Conservation (phyloP, 2,797 vertebrate species). For the Danio albolineatus region DNA sequence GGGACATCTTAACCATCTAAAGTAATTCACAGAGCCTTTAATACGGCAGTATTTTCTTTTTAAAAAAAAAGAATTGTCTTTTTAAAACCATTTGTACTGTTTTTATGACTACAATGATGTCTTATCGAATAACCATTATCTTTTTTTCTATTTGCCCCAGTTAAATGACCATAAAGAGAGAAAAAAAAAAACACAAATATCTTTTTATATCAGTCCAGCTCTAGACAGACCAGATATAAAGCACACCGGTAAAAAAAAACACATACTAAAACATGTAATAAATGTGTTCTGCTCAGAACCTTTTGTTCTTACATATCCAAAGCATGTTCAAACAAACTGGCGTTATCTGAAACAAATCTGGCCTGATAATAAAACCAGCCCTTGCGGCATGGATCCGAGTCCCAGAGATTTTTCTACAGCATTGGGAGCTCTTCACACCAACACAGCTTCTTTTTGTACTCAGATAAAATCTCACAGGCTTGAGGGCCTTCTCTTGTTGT, state of each 20-base stretch:
- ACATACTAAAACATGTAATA: background rate
- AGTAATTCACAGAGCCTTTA: background rate
- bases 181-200: background rate
- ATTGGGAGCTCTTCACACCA: constrained; percentile 55
- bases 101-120: constrained; percentile 5
- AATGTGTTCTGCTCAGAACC: background rate
- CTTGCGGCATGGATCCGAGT: constrained; percentile 59
- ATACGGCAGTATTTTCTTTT: constrained; percentile 1
- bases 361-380: constrained; percentile 46
- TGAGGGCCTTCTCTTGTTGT: constrained; percentile 25
- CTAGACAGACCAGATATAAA: background rate
- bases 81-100: constrained; percentile 14
- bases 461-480: constrained; percentile 61
- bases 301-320: constrained; percentile 34
- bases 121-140: background rate
- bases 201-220: background rate
- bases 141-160: constrained; percentile 3
- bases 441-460: constrained; percentile 64
- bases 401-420: constrained; percentile 42
- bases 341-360: constrained; percentile 63
- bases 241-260: background rate
- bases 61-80: background rate
- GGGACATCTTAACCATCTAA: constrained; percentile 13
- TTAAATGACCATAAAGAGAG: background rate
- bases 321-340: constrained; percentile 60